A percentile compares a stretch with the other conserved stretches of the same genome.
Evolutionary conservation across 2,888 invertebrate genomes (phyloP).

Genomic region (Autographa gamma): DNA sequence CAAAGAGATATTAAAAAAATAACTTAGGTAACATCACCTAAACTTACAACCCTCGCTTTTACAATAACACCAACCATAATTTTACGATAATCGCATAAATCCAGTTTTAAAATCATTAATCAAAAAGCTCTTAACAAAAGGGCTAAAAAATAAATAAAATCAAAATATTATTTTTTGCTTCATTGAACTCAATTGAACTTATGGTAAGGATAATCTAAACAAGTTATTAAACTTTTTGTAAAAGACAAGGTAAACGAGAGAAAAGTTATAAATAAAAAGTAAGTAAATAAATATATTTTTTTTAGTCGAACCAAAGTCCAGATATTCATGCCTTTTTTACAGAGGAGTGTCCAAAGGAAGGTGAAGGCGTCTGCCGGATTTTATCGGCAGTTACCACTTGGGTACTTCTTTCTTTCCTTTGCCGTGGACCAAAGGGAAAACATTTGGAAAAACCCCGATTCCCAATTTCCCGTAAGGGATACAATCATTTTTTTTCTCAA

Average conservation of each 20-base stretch:
- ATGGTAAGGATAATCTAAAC: constrained; percentile 33
- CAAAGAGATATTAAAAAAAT: neutral
- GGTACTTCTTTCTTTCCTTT: too few species aligned
- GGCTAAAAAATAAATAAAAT: too few species aligned
- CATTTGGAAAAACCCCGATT: too few species aligned
- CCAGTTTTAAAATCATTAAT: constrained; percentile 11
- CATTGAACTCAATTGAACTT: constrained; percentile 31
- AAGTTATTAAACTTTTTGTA: neutral
- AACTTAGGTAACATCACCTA: neutral
- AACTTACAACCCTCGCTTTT: neutral
- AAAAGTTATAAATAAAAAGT: neutral
- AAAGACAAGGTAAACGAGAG: neutral
- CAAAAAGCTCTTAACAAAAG: neutral
- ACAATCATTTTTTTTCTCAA: neutral
- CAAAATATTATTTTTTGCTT: constrained; percentile 13
- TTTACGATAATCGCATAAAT: constrained; percentile 23
- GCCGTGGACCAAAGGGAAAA: too few species aligned
- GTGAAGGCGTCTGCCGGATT: too few species aligned
- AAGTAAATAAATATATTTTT: too few species aligned
- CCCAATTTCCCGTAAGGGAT: too few species aligned
- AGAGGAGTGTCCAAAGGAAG: too few species aligned
- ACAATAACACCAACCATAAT: constrained; percentile 10
- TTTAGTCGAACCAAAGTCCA: too few species aligned
- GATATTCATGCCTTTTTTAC: too few species aligned
- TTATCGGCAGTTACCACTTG: too few species aligned